phyloP scores from a whole-genome alignment of 1,140 invertebrate species.

The Spodoptera frugiperda region DNA sequence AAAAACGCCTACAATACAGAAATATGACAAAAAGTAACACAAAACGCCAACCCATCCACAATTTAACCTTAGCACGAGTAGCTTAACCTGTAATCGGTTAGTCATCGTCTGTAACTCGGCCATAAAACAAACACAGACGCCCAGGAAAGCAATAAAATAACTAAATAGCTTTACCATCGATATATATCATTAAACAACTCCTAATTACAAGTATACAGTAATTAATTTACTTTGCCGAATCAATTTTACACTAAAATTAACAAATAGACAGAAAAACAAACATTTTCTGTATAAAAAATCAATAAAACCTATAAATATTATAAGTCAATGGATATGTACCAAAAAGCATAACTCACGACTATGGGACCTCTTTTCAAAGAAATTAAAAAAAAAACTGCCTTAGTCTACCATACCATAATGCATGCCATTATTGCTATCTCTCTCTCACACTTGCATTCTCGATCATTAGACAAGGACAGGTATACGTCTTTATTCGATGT shows the following conservation, averaged over 20 bases:
- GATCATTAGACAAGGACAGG: slow-evolving; percentile 57
- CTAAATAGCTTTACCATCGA: too few relatives aligned
- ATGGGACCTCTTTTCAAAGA: slow-evolving; percentile 76
- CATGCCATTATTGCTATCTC: slow-evolving; percentile 74
- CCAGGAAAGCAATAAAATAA: too few relatives aligned
- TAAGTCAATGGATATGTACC: slow-evolving; percentile 69
- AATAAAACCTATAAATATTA: slow-evolving; percentile 25
- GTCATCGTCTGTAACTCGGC: too few relatives aligned
- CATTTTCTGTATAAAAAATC: slow-evolving; percentile 31
- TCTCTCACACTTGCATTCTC: slow-evolving; percentile 46
- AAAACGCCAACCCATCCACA: too few relatives aligned
- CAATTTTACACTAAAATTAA: too few relatives aligned
- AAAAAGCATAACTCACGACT: slow-evolving; percentile 73
- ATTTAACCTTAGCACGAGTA: neutral
- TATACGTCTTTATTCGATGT: slow-evolving; percentile 66
- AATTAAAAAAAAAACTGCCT: slow-evolving; percentile 74
- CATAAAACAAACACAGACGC: too few relatives aligned
- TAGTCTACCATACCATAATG: slow-evolving; percentile 72
- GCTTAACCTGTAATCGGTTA: too few relatives aligned
- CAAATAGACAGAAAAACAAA: neutral
- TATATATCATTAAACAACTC: too few relatives aligned
- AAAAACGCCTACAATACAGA: too few relatives aligned
- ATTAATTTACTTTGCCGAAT: too few relatives aligned
- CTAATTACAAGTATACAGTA: too few relatives aligned
- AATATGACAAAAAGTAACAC: too few relatives aligned